A percentile compares a stretch with the other conserved stretches of the same genome.
Evolutionary conservation across 2,888 invertebrate species (phyloP).

Genomic region (Pristionchus mayeri): DNA sequence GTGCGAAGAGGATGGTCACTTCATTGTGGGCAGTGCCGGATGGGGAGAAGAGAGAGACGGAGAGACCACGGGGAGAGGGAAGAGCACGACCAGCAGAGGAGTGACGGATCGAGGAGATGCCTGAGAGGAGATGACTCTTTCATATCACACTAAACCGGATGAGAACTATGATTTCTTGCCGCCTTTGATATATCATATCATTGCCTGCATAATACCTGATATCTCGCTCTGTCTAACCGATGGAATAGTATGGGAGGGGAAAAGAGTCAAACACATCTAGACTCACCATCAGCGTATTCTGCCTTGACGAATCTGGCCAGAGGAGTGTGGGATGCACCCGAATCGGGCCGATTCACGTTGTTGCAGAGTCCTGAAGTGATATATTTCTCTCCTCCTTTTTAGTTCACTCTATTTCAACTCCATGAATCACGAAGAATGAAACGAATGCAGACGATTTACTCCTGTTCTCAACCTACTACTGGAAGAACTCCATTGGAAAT

Average conservation of each 20-base stretch:
- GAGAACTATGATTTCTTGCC: no score
- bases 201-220: no score
- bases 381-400: no score
- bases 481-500: background rate
- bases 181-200: background rate
- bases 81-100: conserved; percentile 53
- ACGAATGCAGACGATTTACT: conserved; percentile 29
- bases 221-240: no score
- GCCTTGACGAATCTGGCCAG: conserved; percentile 72
- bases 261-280: background rate
- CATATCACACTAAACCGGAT: background rate
- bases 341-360: conserved; percentile 73
- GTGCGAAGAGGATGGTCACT: conserved; percentile 62
- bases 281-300: conserved; percentile 72
- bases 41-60: conserved; percentile 62
- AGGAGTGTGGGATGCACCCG: conserved; percentile 74
- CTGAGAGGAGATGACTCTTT: background rate
- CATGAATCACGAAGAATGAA: conserved; percentile 53
- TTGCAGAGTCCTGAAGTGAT: conserved; percentile 73
- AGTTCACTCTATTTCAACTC: conserved; percentile 56
- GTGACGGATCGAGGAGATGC: conserved; percentile 54
- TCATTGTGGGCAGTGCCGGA: conserved; percentile 41
- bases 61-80: conserved; percentile 63
- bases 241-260: no score
- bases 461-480: no score